Evolutionary conservation across 2,797 vertebrate species (phyloP).

Genomic region (Myotis daubentonii): DNA sequence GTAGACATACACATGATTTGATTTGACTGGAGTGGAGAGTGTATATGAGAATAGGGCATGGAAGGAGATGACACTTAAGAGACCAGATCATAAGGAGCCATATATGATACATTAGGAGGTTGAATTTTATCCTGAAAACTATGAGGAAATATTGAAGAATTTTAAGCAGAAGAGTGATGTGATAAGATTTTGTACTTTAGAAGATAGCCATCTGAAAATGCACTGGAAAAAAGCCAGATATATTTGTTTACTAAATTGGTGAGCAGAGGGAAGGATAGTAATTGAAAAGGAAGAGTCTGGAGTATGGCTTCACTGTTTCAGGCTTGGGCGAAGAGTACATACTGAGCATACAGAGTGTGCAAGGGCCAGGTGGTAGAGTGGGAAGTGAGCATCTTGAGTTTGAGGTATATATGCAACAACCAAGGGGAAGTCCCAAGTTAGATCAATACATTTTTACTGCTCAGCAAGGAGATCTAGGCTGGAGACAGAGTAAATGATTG

Average conservation of each 20-base stretch:
- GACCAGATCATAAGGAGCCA: background rate
- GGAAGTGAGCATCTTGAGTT: constrained; percentile 9
- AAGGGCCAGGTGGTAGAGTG: background rate
- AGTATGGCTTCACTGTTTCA: constrained; percentile 5
- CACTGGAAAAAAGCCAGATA: background rate
- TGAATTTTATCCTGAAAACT: constrained; percentile 28
- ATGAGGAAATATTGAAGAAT: constrained; percentile 30
- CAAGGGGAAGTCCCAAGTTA: background rate
- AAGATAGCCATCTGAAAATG: constrained; percentile 1
- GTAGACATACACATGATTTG: background rate
- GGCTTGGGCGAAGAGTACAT: background rate
- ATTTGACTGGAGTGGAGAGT: background rate
- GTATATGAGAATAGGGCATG: background rate
- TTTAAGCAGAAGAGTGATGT: constrained; percentile 9
- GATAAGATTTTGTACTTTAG: background rate
- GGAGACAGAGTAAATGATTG: constrained; percentile 18
- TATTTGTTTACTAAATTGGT: background rate
- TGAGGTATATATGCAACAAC: background rate
- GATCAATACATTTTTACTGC: background rate
- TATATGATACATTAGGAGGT: background rate
- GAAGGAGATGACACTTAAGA: background rate
- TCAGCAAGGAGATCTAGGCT: background rate
- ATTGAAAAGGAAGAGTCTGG: background rate
- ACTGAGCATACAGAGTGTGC: background rate
- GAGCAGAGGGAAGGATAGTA: background rate